Evolutionary conservation across 2,888 invertebrate genomes (phyloP).

Genomic region (Theristus sp.): DNA sequence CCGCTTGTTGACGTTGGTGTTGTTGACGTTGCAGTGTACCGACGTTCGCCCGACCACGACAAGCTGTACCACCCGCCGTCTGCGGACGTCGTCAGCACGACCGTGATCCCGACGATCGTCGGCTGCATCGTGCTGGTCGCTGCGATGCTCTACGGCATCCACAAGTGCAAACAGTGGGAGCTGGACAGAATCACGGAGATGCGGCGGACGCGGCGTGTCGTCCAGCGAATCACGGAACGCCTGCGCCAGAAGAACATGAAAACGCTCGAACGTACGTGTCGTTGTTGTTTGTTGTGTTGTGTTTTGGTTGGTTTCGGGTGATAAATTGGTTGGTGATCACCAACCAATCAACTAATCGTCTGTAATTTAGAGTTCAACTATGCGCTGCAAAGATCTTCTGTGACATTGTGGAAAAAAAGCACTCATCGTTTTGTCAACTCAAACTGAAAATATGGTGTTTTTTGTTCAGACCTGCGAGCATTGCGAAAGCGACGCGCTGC

Average conservation of each 20-base stretch:
- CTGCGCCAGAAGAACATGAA: slow-evolving; percentile 25
- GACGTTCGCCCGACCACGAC: neutral
- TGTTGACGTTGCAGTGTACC: neutral
- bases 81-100: slow-evolving; percentile 17
- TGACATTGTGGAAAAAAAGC: no score
- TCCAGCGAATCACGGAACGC: slow-evolving; percentile 24
- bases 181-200: slow-evolving; percentile 25
- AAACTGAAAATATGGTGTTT: neutral
- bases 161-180: slow-evolving; percentile 29
- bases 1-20: no score
- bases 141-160: slow-evolving; percentile 26
- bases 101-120: slow-evolving; percentile 26
- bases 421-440: no score
- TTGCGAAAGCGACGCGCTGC: neutral
- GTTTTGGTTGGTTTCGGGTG: neutral
- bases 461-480: neutral
- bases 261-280: slow-evolving; percentile 20
- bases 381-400: no score
- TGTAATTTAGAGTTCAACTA: no score
- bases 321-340: no score
- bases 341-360: no score
- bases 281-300: neutral
- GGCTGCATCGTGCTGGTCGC: slow-evolving; percentile 26
- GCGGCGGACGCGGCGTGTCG: slow-evolving; percentile 22
- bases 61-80: neutral